Percentiles rank a stretch among this genome's conserved stretches.
phyloP scores from a whole-genome alignment of 2,797 vertebrate species.

The Artibeus lituratus region DNA sequence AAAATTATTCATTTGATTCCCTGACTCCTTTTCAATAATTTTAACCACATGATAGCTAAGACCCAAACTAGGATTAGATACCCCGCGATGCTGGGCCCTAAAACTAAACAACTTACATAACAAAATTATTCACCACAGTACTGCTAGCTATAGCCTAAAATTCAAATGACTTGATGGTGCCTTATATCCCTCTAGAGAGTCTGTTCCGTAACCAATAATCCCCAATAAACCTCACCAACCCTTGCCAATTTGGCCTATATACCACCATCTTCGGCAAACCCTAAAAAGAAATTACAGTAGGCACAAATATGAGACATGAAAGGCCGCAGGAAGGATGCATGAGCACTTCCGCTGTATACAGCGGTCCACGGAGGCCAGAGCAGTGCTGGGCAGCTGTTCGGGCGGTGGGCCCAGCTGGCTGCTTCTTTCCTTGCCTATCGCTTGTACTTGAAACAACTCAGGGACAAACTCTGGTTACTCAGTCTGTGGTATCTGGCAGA shows the following conservation, averaged over 20 bases:
- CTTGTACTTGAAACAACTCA: background rate
- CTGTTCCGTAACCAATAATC: conserved; percentile 78
- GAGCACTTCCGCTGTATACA: rapidly evolving
- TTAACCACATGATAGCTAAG: conserved; percentile 60
- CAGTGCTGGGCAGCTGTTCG: background rate
- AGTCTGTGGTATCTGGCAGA: background rate
- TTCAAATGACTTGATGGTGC: conserved; percentile 83
- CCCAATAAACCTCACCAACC: conserved; percentile 66
- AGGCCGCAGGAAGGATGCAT: no score
- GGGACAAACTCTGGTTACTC: background rate
- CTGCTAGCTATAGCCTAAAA: conserved; percentile 80
- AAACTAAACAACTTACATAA: background rate
- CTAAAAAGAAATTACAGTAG: conserved; percentile 19
- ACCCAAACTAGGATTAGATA: conserved; percentile 83
- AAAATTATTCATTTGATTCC: background rate
- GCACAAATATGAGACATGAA: background rate
- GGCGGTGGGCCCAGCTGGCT: background rate
- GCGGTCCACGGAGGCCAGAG: rapidly evolving
- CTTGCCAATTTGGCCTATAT: conserved; percentile 68
- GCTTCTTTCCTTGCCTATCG: background rate
- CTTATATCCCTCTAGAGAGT: conserved; percentile 81
- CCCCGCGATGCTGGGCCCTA: conserved; percentile 79
- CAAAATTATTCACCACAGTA: conserved; percentile 55
- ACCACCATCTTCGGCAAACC: conserved; percentile 77
- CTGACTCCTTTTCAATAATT: background rate